These are phyloP conservation scores for Lacerta bilineata DNA, from an alignment of 2,797 vertebrate species.

Conservation along the genomic window DNA sequence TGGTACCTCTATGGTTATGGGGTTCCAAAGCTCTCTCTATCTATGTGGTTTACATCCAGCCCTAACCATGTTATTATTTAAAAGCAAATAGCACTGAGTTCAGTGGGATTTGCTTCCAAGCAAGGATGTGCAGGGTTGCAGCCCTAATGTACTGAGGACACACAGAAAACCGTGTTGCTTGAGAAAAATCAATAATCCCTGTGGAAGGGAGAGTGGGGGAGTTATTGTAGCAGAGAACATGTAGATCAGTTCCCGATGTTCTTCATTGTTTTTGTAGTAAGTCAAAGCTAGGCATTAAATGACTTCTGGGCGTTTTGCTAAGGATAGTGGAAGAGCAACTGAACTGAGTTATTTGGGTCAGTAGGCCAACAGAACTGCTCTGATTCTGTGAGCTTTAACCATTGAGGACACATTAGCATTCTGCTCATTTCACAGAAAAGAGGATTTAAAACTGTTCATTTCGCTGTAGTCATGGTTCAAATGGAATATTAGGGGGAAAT, in stretches of 20 bases:
- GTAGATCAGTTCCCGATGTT: neutral
- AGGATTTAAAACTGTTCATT: conserved; percentile 18
- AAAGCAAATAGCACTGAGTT: conserved; percentile 1
- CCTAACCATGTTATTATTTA: neutral
- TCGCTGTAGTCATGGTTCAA: neutral
- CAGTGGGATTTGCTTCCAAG: neutral
- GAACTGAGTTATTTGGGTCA: conserved; percentile 20
- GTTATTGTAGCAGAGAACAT: neutral
- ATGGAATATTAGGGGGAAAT: neutral
- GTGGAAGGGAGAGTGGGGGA: neutral
- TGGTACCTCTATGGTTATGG: neutral
- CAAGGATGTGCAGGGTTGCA: neutral
- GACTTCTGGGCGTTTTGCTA: neutral
- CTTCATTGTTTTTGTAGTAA: neutral
- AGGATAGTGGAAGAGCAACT: neutral
- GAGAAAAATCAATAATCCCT: neutral
- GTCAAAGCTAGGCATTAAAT: neutral
- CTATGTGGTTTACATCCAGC: neutral
- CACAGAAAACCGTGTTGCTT: neutral
- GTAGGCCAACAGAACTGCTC: conserved; percentile 22
- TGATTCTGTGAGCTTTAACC: neutral
- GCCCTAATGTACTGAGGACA: neutral
- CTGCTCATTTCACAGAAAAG: conserved; percentile 35
- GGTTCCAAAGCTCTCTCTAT: neutral
- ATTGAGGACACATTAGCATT: neutral